These are phyloP conservation scores for Eurosta solidaginis DNA, from an alignment of 1,140 invertebrate species.

Conservation along the genomic window DNA sequence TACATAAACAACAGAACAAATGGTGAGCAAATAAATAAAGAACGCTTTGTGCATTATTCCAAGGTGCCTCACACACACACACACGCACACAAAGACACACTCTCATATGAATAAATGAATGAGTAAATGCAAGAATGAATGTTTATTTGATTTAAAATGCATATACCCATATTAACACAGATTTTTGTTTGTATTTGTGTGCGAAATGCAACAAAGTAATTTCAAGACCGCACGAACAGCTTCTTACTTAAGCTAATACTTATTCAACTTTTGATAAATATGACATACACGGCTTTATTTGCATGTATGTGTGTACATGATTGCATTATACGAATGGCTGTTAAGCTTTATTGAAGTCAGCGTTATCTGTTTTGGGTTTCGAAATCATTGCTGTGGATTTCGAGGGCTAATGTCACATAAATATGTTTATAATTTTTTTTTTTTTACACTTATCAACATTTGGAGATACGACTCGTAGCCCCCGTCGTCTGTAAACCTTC, in stretches of 20 bases:
- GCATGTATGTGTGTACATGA: not conserved
- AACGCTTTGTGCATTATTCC: not conserved
- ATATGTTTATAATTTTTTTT: too few relatives aligned
- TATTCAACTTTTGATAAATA: not conserved
- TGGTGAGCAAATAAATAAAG: not conserved
- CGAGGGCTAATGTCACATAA: too few relatives aligned
- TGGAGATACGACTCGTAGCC: too few relatives aligned
- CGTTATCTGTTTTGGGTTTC: too few relatives aligned
- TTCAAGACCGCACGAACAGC: not conserved
- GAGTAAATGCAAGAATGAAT: too few relatives aligned
- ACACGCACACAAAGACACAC: too few relatives aligned
- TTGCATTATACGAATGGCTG: not conserved
- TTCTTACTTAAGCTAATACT: not conserved
- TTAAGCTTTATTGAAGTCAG: not conserved
- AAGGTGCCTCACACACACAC: too few relatives aligned
- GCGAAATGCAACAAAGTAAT: conserved; percentile 8
- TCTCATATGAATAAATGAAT: not conserved
- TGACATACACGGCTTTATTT: not conserved
- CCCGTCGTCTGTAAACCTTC: too few relatives aligned
- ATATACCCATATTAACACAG: too few relatives aligned
- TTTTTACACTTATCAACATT: too few relatives aligned
- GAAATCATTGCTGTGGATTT: too few relatives aligned
- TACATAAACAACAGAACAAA: not conserved
- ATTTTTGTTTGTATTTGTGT: not conserved
- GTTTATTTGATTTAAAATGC: not conserved